phyloP scores from a whole-genome alignment of 1,140 invertebrate genomes.

The Coenobita brevimanus region DNA sequence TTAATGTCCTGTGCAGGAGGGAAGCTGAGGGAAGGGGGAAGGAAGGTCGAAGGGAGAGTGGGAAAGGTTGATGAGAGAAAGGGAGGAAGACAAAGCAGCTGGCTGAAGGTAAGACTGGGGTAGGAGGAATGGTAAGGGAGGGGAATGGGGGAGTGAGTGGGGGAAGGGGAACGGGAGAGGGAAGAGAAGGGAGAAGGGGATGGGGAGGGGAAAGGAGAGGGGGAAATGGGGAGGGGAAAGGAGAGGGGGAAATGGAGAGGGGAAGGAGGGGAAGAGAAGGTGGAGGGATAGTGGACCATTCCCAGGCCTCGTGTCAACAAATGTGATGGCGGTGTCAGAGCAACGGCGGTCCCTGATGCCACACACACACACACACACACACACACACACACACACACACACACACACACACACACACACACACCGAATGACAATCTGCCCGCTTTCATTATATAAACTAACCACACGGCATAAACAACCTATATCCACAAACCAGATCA shows the following conservation, averaged over 20 bases:
- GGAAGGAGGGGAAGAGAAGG: neutral
- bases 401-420: neutral
- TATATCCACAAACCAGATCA: no score
- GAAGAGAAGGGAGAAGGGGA: no score
- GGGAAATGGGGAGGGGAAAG: neutral
- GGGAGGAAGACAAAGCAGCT: neutral
- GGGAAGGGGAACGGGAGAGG: neutral
- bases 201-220: neutral
- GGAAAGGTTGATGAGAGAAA: neutral
- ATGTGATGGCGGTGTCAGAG: neutral
- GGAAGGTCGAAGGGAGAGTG: neutral
- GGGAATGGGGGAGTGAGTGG: neutral
- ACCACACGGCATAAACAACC: no score
- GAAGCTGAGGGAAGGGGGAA: neutral
- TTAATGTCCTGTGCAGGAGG: no score
- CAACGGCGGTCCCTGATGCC: no score
- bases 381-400: constrained; percentile 23
- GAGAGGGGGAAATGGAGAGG: neutral
- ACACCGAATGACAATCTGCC: neutral
- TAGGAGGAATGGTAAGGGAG: neutral
- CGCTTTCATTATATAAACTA: no score
- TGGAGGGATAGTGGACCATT: neutral
- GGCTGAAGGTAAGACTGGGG: neutral
- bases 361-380: constrained; percentile 18
- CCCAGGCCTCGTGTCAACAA: neutral